Base-by-base conservation (phyloP, 1,140 invertebrate species). In the Mesaphorura yosii region DNA sequence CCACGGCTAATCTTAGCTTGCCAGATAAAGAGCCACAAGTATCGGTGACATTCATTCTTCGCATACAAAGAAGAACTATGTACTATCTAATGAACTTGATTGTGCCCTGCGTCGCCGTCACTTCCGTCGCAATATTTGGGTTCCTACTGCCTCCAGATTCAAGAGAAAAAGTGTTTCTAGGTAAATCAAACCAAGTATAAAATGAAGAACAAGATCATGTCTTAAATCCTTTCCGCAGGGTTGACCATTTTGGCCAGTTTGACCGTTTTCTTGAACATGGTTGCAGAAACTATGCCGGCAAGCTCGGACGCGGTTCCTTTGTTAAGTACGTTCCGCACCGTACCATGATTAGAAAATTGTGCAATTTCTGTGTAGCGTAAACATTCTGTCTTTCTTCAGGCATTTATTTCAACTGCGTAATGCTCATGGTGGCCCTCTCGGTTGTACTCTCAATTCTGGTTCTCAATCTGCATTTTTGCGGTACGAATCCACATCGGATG, bases 21-120 rank as follows among this genome's bases (percentile, higher is more conserved):
- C n/a, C n/a, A n/a, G n/a, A n/a, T n/a, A n/a, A n/a, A n/a, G n/a
- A n/a, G n/a, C n/a, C n/a, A n/a, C n/a, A n/a, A n/a, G n/a, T n/a
- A n/a, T n/a, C n/a, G n/a, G n/a, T n/a, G n/a, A n/a, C n/a, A n/a
- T 98, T 96, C 76, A 86, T 86, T 65, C 91, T 99, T 66, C 86
- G 93, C 70, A 96, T 99, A 73, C 79, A 94, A 67, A 80, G 95
- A 67, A 81, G 95, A 68, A 98, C 93, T 48, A 79, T 98, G 57
- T 98, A 98, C 78, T 98, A 98, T 78, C 96, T 96, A 75, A 97
- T 98, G 80, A 98, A 99, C 78, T 81, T 98, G 66, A 97, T 98
- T 70, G 92, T 98, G 67, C 95, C 95, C 51, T 98, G 94, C 74
- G 91, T 98, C 64, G 82, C 98, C 71, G 94, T 98, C 69, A 92